Evolutionary conservation across 2,797 vertebrate genomes (phyloP).

Genomic region (Lagodon rhomboides): DNA sequence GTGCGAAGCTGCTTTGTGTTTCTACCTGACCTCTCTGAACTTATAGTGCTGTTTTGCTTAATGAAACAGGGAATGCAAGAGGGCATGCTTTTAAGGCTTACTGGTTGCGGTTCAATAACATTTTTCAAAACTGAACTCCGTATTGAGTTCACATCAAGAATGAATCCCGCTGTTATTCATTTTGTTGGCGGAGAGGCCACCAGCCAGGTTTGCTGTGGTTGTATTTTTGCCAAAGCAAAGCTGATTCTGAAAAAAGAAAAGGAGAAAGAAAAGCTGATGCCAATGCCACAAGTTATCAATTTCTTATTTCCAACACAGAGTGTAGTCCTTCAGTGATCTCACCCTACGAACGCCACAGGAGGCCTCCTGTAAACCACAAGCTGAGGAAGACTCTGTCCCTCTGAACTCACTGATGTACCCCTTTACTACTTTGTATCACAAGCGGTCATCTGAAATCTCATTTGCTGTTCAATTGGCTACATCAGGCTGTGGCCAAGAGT

Average conservation of each 20-base stretch:
- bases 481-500: no score
- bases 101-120: background rate
- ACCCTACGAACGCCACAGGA: no score
- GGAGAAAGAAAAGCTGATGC: background rate
- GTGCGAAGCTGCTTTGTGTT: slow-evolving; percentile 1
- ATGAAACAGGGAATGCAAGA: slow-evolving; percentile 21
- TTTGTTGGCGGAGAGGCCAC: background rate
- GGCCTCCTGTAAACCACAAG: no score
- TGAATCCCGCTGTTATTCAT: background rate
- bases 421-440: no score
- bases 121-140: background rate
- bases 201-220: background rate
- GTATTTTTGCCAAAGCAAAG: slow-evolving; percentile 1
- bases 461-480: no score
- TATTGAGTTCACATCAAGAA: slow-evolving; percentile 1
- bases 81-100: background rate
- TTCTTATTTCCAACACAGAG: no score
- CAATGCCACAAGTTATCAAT: no score
- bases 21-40: slow-evolving; percentile 19
- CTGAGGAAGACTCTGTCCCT: no score
- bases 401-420: no score
- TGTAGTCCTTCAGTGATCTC: no score
- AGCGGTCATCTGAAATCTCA: no score
- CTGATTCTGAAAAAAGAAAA: background rate
- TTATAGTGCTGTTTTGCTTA: slow-evolving; percentile 2